A percentile compares a stretch with the other conserved stretches of the same genome.
Conservation (phyloP, 2,888 invertebrate species). For the Diarsia mendica region DNA sequence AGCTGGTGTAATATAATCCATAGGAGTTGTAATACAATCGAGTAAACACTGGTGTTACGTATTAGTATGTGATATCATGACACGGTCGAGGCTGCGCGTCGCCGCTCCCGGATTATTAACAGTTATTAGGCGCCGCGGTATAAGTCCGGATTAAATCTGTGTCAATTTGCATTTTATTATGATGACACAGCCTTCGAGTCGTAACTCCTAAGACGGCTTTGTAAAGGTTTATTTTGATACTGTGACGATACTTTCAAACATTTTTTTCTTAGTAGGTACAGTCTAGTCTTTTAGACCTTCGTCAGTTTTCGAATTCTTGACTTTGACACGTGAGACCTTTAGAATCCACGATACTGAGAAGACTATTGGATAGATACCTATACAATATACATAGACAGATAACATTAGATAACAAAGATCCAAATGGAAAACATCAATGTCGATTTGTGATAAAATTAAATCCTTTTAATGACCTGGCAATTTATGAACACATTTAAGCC, state of each 20-base stretch:
- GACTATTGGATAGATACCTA: not conserved
- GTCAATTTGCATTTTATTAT: constrained; percentile 89
- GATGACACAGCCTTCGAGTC: constrained; percentile 82
- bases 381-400: too few relatives aligned
- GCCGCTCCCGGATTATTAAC: constrained; percentile 81
- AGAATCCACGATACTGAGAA: not conserved
- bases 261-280: constrained; percentile 26
- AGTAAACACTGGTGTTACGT: constrained; percentile 28
- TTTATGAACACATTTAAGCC: not conserved
- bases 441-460: not conserved
- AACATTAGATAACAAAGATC: not conserved
- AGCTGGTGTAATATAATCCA: not conserved
- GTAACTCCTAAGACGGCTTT: constrained; percentile 84
- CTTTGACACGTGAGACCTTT: not conserved
- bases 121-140: constrained; percentile 84
- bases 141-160: constrained; percentile 87
- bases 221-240: constrained; percentile 77
- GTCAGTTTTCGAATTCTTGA: not conserved
- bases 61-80: constrained; percentile 51
- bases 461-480: not conserved
- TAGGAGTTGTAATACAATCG: constrained; percentile 16
- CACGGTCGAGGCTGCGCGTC: constrained; percentile 64
- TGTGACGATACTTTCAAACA: constrained; percentile 34
- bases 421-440: not conserved
- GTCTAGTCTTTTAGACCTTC: not conserved